Percentiles rank a stretch among this genome's conserved stretches.
These are phyloP conservation scores for Rhynchomys soricoides DNA, from an alignment of 2,113 vertebrate genomes.

Conservation along the genomic window DNA sequence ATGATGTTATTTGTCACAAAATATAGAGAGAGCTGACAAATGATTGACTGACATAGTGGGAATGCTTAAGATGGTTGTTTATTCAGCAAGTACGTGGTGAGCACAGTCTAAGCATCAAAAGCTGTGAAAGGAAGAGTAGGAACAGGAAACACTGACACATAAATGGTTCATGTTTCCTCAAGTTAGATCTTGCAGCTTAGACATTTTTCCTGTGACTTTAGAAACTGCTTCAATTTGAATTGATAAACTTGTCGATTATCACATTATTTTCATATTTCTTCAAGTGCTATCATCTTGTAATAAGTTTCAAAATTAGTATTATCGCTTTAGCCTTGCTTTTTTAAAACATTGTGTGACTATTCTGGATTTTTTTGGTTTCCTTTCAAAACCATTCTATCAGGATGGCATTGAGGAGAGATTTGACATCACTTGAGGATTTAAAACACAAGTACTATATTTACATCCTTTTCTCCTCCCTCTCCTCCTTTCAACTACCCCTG, in stretches of 20 bases:
- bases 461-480: neutral
- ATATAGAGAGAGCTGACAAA: constrained; percentile 46
- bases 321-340: neutral
- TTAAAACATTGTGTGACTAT: neutral
- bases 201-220: neutral
- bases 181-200: neutral
- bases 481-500: neutral
- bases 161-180: constrained; percentile 36
- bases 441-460: neutral
- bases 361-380: neutral
- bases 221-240: constrained; percentile 25
- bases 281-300: constrained; percentile 21
- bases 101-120: neutral
- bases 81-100: constrained; percentile 3
- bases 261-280: neutral
- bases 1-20: constrained; percentile 29
- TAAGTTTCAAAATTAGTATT: constrained; percentile 26
- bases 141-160: constrained; percentile 7
- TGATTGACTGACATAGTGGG: neutral
- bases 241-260: neutral
- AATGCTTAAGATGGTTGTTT: constrained; percentile 48
- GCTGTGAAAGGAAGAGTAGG: neutral
- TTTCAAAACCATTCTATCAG: neutral
- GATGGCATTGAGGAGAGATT: neutral
- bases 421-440: neutral